Evolutionary conservation across 2,888 invertebrate genomes (phyloP), one percentile per base, ranked within the genome.

Genomic region (Drosophila anomalata): DNA sequence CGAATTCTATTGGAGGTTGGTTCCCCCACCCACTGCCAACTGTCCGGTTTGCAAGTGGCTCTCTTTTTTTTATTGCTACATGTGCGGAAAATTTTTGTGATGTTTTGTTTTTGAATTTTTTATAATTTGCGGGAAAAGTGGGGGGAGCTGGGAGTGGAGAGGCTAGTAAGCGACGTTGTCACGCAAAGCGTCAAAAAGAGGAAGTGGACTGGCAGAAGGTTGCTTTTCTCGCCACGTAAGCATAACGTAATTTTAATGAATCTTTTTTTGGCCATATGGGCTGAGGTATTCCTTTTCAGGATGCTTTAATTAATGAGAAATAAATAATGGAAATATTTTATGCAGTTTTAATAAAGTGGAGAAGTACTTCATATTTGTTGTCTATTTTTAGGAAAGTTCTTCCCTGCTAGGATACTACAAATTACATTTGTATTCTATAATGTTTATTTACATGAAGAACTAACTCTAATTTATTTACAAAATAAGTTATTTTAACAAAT

Each of bases 11-110:
- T 80, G 78, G 88, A 85, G 88, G 82, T 82, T 86, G 82, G 78
- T 86, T 17, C 17, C 66, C 75, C 88, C 88, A 80, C 82, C 88
- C 82, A 82, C 72, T 86, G 86, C 83, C 88, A 86, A 82, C 83
- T 82, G 82, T 82, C 88, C 82, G 88, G 82, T 82, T 82, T 86
- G 88, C 88, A 82, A 88, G 82, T 82, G 82, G 86, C 69, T 63
- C 54, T 39, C 67, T 50, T 75, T 36, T 36, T 36, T 36, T 14
- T 36, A 7, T 36, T 6, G 86, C 51, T 87, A 75, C 86, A 82
- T 85, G 79, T 82, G 87, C 77, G 79, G 75, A 67, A 63, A 39
- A 75, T 85, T 77, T 65, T 74, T 56, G 67, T 70, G 52, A 54
- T 62, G 69, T 66, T 67, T 73, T 79, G 59, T 31, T 55, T 66